These are phyloP conservation scores for Dendrolimus kikuchii DNA, from an alignment of 1,140 invertebrate genomes.

Conservation along the genomic window DNA sequence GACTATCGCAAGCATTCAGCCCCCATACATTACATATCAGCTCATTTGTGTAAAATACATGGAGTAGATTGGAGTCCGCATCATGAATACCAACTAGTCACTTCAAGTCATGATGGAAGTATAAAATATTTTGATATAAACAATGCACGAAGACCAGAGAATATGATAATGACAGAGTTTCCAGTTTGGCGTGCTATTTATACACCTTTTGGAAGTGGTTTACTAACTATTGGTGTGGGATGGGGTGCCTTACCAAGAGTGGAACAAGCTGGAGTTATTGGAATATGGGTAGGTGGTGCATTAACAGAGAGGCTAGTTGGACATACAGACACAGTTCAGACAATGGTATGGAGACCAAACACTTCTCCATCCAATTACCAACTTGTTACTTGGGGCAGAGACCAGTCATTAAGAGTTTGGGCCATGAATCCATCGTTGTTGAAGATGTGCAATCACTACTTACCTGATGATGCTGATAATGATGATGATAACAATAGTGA, in stretches of 20 bases:
- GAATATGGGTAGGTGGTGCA: slow-evolving; percentile 62
- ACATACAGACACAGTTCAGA: slow-evolving; percentile 93
- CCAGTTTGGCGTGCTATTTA: slow-evolving; percentile 96
- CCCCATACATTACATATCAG: slow-evolving; percentile 93
- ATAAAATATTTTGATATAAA: slow-evolving; percentile 96
- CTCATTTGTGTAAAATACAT: slow-evolving; percentile 94
- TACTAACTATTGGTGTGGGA: slow-evolving; percentile 85
- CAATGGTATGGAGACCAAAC: slow-evolving; percentile 92
- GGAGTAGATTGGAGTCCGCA: slow-evolving; percentile 94
- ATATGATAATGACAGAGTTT: slow-evolving; percentile 85
- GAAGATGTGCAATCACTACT: slow-evolving; percentile 77
- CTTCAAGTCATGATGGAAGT: slow-evolving; percentile 94
- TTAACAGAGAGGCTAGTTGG: slow-evolving; percentile 81
- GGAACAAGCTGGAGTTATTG: slow-evolving; percentile 67
- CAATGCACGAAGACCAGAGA: slow-evolving; percentile 86
- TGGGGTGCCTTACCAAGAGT: slow-evolving; percentile 66
- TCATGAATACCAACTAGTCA: slow-evolving; percentile 89
- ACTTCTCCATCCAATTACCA: slow-evolving; percentile 82
- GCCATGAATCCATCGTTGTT: slow-evolving; percentile 88
- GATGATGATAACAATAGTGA: slow-evolving; percentile 66
- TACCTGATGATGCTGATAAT: slow-evolving; percentile 65
- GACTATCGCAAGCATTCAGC: slow-evolving; percentile 91
- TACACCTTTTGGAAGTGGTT: slow-evolving; percentile 93
- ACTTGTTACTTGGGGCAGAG: slow-evolving; percentile 96
- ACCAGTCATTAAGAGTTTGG: slow-evolving; percentile 93